phyloP scores from a whole-genome alignment of 2,113 vertebrate species.

The Xyrauchen texanus region DNA sequence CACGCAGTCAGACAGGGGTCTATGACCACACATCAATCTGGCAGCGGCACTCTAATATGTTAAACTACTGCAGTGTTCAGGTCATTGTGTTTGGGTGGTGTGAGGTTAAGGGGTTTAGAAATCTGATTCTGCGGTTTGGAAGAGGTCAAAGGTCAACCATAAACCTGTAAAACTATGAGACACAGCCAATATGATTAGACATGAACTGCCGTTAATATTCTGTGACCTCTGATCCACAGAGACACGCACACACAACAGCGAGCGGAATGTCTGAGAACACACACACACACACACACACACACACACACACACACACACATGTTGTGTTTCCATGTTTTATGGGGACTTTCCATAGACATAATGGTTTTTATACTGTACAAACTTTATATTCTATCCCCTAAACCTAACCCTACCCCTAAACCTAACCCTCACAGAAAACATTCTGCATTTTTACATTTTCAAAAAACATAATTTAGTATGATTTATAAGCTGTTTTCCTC shows the following conservation, averaged over 20 bases:
- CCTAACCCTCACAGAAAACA: too few relatives aligned
- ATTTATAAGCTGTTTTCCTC: too few relatives aligned
- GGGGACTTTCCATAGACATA: too few relatives aligned
- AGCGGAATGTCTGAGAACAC: background rate
- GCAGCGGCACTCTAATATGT: background rate
- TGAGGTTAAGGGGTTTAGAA: conserved; percentile 55
- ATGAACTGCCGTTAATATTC: conserved; percentile 66
- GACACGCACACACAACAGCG: conserved; percentile 38
- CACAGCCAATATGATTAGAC: conserved; percentile 59
- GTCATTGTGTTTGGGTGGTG: background rate
- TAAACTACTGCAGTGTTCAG: conserved; percentile 6
- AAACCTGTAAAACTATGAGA: conserved; percentile 65
- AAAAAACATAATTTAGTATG: too few relatives aligned
- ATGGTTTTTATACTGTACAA: too few relatives aligned
- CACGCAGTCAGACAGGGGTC: background rate
- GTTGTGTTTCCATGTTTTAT: too few relatives aligned
- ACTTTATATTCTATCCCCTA: too few relatives aligned
- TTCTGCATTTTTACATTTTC: too few relatives aligned
- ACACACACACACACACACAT: too few relatives aligned
- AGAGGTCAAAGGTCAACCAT: conserved; percentile 57
- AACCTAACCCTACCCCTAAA: too few relatives aligned
- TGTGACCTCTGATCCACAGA: conserved; percentile 62
- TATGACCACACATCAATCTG: conserved; percentile 7
- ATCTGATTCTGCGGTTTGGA: conserved; percentile 58
- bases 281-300: too few relatives aligned